These are phyloP conservation scores for Gorsachius magnificus DNA, from an alignment of 2,797 vertebrate genomes.

Conservation along the genomic window DNA sequence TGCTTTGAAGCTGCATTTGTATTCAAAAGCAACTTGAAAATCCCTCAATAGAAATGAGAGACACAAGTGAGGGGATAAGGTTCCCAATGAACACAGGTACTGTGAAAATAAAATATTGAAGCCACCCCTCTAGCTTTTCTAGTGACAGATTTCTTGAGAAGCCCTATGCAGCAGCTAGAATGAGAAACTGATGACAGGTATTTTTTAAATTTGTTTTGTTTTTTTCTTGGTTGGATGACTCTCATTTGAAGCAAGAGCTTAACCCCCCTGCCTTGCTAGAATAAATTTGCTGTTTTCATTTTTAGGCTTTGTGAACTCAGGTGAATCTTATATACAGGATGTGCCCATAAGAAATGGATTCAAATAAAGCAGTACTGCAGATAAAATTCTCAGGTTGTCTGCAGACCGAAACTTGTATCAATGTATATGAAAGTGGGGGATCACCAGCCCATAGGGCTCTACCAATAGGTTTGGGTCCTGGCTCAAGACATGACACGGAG, in stretches of 20 bases:
- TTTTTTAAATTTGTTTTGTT: neutral
- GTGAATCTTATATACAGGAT: neutral
- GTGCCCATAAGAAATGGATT: neutral
- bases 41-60: neutral
- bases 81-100: neutral
- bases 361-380: neutral
- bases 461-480: neutral
- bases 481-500: neutral
- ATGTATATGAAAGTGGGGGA: neutral
- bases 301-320: neutral
- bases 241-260: neutral
- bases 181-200: neutral
- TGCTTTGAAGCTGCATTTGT: neutral
- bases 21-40: neutral
- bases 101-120: neutral
- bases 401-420: neutral
- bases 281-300: neutral
- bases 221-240: neutral
- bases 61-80: neutral
- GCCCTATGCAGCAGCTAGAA: neutral
- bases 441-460: neutral
- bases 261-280: neutral
- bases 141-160: neutral
- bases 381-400: neutral
- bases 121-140: neutral